Evolutionary conservation across 2,888 invertebrate genomes (phyloP).

Genomic region (Craniophora ligustri): DNA sequence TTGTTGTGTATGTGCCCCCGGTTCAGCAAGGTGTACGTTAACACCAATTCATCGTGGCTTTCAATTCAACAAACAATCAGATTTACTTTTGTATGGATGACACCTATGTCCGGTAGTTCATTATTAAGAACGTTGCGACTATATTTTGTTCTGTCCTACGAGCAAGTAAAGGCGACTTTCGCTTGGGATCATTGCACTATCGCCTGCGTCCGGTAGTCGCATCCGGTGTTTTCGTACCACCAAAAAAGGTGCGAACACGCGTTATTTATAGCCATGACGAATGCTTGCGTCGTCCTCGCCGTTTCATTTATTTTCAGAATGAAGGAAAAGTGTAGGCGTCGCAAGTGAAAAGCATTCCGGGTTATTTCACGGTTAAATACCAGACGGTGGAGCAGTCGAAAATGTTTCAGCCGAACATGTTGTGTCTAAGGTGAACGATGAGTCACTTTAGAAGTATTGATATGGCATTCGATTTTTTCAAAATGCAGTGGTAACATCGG

Average conservation of each 20-base stretch:
- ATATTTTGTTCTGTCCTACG: constrained; percentile 55
- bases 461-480: constrained; percentile 39
- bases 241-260: constrained; percentile 87
- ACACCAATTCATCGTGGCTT: constrained; percentile 62
- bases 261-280: constrained; percentile 86
- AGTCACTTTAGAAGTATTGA: constrained; percentile 48
- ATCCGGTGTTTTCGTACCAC: constrained; percentile 86
- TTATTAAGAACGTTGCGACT: constrained; percentile 62
- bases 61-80: constrained; percentile 67
- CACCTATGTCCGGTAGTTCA: constrained; percentile 79
- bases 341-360: constrained; percentile 64
- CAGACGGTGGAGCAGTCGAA: constrained; percentile 22
- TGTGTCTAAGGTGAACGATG: constrained; percentile 52
- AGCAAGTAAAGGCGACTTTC: constrained; percentile 71
- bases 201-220: constrained; percentile 83
- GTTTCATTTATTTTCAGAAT: constrained; percentile 80
- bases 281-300: constrained; percentile 72
- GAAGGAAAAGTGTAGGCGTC: constrained; percentile 73
- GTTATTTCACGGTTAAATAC: constrained; percentile 53
- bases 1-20: constrained; percentile 59
- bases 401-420: constrained; percentile 29
- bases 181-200: constrained; percentile 78
- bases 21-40: constrained; percentile 62
- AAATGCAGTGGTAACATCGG: constrained; percentile 61
- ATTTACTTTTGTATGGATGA: constrained; percentile 77